Evolutionary conservation across 2,888 invertebrate species (phyloP).

Genomic region (Calameuta filiformis): DNA sequence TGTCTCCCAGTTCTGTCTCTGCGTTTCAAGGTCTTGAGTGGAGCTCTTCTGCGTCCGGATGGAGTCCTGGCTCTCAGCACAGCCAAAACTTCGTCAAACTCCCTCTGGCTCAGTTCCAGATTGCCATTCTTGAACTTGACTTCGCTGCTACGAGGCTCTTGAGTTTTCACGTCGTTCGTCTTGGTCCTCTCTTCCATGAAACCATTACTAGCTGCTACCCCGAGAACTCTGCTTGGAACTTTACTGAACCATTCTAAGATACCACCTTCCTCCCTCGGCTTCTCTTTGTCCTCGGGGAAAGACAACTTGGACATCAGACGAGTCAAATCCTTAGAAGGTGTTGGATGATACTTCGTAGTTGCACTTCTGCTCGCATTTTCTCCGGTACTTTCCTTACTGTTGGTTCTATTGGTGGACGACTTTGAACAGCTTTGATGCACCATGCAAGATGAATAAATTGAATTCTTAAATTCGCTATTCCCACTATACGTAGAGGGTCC

Average conservation of each 20-base stretch:
- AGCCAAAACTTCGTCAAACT: constrained; percentile 64
- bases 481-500: constrained; percentile 44
- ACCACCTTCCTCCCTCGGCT: constrained; percentile 46
- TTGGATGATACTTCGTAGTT: not conserved
- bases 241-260: constrained; percentile 56
- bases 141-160: constrained; percentile 34
- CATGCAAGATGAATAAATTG: constrained; percentile 34
- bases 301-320: constrained; percentile 52
- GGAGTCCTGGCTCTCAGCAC: constrained; percentile 61
- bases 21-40: constrained; percentile 36
- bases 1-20: constrained; percentile 34
- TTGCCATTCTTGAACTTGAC: constrained; percentile 59
- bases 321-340: constrained; percentile 23
- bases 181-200: constrained; percentile 40
- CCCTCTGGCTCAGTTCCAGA: constrained; percentile 62
- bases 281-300: constrained; percentile 48
- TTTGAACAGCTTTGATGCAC: constrained; percentile 45
- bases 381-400: constrained; percentile 7
- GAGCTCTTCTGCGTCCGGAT: constrained; percentile 41
- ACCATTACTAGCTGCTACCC: constrained; percentile 48
- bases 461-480: constrained; percentile 8
- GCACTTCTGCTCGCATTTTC: not conserved
- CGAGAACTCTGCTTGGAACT: constrained; percentile 52
- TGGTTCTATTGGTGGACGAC: constrained; percentile 18
- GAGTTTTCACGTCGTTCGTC: constrained; percentile 26